A percentile compares a stretch with the other conserved stretches of the same genome.
Conservation (phyloP, 2,888 invertebrate species). For the Exephanes ischioxanthus region DNA sequence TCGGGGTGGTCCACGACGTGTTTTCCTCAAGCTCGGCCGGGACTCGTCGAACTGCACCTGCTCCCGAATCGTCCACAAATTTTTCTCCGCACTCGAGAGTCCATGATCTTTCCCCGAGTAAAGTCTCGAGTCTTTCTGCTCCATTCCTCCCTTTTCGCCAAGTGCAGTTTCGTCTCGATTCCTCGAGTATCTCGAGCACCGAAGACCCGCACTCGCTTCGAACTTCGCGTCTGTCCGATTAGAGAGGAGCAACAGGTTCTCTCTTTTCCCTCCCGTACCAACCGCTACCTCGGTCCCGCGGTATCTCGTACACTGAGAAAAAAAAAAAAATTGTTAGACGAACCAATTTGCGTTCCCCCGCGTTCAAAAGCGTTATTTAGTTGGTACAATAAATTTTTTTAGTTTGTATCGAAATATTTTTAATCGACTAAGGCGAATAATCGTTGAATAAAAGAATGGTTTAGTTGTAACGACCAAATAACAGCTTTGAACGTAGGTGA, state of each 20-base stretch:
- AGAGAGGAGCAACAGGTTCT: constrained; percentile 35
- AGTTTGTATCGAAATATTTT: too few relatives aligned
- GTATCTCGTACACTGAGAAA: too few relatives aligned
- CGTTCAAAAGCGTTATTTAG: too few relatives aligned
- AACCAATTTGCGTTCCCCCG: too few relatives aligned
- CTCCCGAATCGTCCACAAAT: constrained; percentile 7
- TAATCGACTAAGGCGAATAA: too few relatives aligned
- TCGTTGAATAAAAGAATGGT: too few relatives aligned
- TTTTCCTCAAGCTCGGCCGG: background rate
- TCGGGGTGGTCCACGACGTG: constrained; percentile 50
- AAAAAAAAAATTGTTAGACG: too few relatives aligned
- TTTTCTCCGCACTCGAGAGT: constrained; percentile 29
- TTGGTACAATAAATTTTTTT: too few relatives aligned
- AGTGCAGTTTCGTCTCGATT: constrained; percentile 1
- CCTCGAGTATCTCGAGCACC: constrained; percentile 51
- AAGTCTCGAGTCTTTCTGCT: background rate
- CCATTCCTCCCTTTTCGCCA: constrained; percentile 16
- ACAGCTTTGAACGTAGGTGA: too few relatives aligned
- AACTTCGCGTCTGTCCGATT: constrained; percentile 35
- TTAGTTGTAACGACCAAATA: too few relatives aligned
- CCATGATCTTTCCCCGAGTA: constrained; percentile 43
- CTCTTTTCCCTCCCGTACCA: background rate
- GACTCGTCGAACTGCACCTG: constrained; percentile 51
- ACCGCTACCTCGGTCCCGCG: background rate
- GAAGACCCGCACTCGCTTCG: constrained; percentile 21